phyloP scores from a whole-genome alignment of 2,113 vertebrate species.

The Mionectes macconnelli region DNA sequence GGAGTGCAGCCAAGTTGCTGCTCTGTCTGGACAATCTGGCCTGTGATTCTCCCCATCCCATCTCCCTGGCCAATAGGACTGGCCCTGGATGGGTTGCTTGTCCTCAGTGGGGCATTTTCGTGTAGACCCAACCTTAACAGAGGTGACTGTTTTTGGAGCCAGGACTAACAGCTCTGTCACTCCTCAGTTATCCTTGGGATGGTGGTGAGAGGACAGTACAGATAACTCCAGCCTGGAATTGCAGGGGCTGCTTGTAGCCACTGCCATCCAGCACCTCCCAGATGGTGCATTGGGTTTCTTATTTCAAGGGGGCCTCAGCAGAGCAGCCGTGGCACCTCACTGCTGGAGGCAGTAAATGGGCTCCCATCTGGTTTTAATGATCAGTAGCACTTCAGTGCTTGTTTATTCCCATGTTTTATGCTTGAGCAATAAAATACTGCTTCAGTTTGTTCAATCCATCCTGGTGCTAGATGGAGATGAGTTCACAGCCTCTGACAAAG shows the following conservation, averaged over 20 bases:
- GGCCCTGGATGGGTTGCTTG: background rate
- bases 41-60: background rate
- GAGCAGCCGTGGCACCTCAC: background rate
- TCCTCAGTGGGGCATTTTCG: background rate
- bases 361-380: slow-evolving; percentile 61
- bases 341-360: slow-evolving; percentile 52
- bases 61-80: background rate
- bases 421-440: slow-evolving; percentile 47
- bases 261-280: background rate
- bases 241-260: background rate
- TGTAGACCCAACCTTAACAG: background rate
- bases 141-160: background rate
- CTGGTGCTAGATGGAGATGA: slow-evolving; percentile 27
- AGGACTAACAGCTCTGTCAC: background rate
- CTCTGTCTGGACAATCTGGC: background rate
- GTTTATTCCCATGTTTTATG: slow-evolving; percentile 51
- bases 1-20: accelerated
- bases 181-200: background rate
- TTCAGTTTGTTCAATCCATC: slow-evolving; percentile 36
- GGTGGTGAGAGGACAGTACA: background rate
- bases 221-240: background rate
- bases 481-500: slow-evolving; percentile 20
- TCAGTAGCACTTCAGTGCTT: slow-evolving; percentile 55
- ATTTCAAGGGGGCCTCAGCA: slow-evolving; percentile 14
- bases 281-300: background rate